Base-by-base conservation (phyloP, 2,113 vertebrate genomes). In the Colossoma macropomum region DNA sequence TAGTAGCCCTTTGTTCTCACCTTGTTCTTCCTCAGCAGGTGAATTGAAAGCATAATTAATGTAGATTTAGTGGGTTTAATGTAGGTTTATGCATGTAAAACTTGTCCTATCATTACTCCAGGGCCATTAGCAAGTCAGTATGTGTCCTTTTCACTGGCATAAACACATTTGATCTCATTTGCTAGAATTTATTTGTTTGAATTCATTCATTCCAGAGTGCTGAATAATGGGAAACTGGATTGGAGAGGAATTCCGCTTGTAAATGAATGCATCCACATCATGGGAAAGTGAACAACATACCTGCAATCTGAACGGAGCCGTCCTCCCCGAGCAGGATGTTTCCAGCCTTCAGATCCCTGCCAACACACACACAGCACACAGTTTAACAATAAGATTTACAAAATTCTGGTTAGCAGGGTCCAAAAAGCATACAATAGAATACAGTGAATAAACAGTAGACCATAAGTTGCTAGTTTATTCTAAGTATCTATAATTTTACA, bases 291-390 rank as follows among this genome's bases (percentile, higher is more conserved):
- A 21, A 25, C 38, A 6, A 48, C 27, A 7, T 79, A 97, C 96
- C 96, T 96, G 96, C 96, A 65, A 97, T 97, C 88, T 97, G 96
- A 32, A 97, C 95, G 0, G 96, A 96, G 86, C 96, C 96, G 82
- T 97, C 96, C 91, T 97, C 96, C 86, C 96, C 96, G 76, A 97
- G 93, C 87, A 97, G 94, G 90, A 97, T 97, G 89, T 97, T 97
- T 88, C 96, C 96, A 87, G 96, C 96, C 91, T 97, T 97, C 89
- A 97, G 95, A 89, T 97, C 96, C 91, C 96, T 97, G 83, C 25
- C 54, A 69, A 81, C 34, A 84, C 54, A 81, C 74, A 84, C 38
- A 84, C 25, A 25, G 13, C 45, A 45, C 7, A 50, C 34, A 41
- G 17, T 65, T 25, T 17, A 41, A 27, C 28, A 34, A 81, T 59